Evolutionary conservation across 2,797 vertebrate species (phyloP).

Genomic region (Neomorphus geoffroyi): DNA sequence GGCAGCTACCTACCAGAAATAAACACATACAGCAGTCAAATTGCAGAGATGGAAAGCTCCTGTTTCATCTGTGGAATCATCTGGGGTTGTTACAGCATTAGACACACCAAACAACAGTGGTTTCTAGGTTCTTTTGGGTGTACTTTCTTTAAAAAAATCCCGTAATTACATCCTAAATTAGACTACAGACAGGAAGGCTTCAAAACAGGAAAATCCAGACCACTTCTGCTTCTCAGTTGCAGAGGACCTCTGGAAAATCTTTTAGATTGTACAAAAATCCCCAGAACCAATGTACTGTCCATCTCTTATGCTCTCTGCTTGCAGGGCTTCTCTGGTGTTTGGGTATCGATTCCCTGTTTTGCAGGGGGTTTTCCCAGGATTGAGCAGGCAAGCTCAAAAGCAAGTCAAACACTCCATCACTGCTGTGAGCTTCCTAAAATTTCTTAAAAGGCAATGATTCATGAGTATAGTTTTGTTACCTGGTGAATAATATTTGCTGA

Average conservation of each 20-base stretch:
- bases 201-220: neutral
- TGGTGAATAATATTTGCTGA: neutral
- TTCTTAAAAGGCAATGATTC: neutral
- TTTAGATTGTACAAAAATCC: neutral
- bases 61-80: neutral
- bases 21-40: neutral
- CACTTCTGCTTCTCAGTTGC: neutral
- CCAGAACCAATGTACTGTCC: neutral
- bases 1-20: conserved; percentile 2
- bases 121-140: neutral
- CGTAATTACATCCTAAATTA: neutral
- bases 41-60: neutral
- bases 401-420: neutral
- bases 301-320: neutral
- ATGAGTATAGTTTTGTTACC: neutral
- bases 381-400: neutral
- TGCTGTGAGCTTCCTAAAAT: neutral
- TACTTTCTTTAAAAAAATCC: neutral
- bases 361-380: neutral
- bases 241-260: neutral
- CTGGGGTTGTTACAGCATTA: neutral
- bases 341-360: neutral
- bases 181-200: neutral
- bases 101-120: neutral
- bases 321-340: neutral